These are phyloP conservation scores for Drosophila santomea DNA, from an alignment of 1,140 invertebrate genomes.

Conservation along the genomic window DNA sequence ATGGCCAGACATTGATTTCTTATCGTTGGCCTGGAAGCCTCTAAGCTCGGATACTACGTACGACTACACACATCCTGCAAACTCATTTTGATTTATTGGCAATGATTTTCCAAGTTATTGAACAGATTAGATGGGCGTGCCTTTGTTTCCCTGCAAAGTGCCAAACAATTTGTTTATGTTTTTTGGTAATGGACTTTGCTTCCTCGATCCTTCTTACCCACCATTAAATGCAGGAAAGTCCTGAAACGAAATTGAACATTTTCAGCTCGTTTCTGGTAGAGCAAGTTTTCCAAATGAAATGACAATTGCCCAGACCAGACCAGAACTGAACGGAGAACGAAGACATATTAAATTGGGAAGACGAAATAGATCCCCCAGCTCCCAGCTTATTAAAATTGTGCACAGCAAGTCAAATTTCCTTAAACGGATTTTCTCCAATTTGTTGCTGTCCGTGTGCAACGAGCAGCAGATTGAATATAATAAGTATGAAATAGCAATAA, in stretches of 20 bases:
- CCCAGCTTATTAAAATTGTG: conserved; percentile 68
- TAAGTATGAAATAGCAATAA: conserved; percentile 81
- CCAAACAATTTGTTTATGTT: conserved; percentile 78
- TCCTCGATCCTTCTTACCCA: conserved; percentile 19
- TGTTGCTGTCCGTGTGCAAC: conserved; percentile 10
- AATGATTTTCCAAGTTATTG: conserved; percentile 84
- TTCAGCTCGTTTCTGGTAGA: conserved; percentile 67
- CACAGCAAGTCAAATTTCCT: conserved; percentile 64
- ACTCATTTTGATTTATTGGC: conserved; percentile 84
- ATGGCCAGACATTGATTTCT: conserved; percentile 40
- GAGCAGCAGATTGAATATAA: conserved; percentile 73
- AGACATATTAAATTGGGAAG: background rate
- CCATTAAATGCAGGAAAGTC: conserved; percentile 73
- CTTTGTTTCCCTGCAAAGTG: conserved; percentile 49
- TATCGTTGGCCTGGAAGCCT: conserved; percentile 37
- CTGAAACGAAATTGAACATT: conserved; percentile 72
- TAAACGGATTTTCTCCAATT: conserved; percentile 27
- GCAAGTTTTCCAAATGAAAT: conserved; percentile 75
- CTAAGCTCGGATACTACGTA: conserved; percentile 41
- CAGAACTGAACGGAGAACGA: background rate
- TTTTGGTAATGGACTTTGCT: conserved; percentile 43
- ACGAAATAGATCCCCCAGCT: conserved; percentile 5
- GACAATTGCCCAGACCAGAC: conserved; percentile 46
- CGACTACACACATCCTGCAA: conserved; percentile 65
- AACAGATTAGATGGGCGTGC: conserved; percentile 81